Conservation (phyloP, 2,113 vertebrate genomes). For the Mormyrus iriodes region DNA sequence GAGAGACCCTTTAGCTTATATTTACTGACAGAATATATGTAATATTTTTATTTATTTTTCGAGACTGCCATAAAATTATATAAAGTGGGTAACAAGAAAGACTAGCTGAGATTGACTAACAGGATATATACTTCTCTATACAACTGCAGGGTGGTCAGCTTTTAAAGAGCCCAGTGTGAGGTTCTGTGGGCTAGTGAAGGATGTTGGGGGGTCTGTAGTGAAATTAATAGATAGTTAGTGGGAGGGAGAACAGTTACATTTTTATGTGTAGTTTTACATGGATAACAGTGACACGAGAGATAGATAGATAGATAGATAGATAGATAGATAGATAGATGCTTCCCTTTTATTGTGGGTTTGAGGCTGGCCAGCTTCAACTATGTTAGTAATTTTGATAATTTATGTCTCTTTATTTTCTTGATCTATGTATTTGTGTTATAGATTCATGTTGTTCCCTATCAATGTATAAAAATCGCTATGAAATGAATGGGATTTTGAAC, state of each 20-base stretch:
- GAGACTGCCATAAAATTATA: neutral
- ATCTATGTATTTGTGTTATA: no score
- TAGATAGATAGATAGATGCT: no score
- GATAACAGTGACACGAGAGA: neutral
- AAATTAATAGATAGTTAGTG: neutral
- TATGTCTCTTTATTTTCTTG: no score
- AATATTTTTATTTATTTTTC: neutral
- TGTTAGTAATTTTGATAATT: no score
- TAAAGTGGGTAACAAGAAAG: neutral
- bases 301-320: neutral
- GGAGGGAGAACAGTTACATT: no score
- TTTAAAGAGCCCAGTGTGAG: neutral
- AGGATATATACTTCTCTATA: neutral
- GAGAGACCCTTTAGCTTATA: neutral
- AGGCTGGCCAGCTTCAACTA: no score
- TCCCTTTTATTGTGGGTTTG: no score
- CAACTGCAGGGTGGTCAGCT: neutral
- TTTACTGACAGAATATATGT: neutral
- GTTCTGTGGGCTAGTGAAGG: neutral
- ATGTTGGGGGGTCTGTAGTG: neutral
- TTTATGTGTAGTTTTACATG: no score
- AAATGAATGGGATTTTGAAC: neutral
- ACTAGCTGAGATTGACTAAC: neutral
- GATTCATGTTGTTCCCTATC: no score
- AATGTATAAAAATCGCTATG: no score